These are phyloP conservation scores for Hypothenemus hampei DNA, from an alignment of 1,140 invertebrate genomes.

Conservation along the genomic window DNA sequence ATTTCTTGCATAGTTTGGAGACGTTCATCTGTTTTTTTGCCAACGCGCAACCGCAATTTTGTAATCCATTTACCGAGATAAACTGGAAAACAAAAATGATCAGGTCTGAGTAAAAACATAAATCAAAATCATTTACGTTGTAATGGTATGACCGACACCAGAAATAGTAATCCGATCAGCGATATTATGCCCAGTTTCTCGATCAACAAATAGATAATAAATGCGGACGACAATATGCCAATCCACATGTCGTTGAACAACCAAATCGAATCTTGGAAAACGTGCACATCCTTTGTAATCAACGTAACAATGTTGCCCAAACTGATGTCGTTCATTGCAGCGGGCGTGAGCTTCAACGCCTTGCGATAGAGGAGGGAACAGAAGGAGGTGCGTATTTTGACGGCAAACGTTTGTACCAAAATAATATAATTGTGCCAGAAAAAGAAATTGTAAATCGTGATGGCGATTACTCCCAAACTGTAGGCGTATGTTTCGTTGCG, in stretches of 20 bases:
- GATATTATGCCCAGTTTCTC: constrained; percentile 65
- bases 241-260: constrained; percentile 68
- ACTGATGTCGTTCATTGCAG: constrained; percentile 70
- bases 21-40: constrained; percentile 64
- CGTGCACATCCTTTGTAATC: constrained; percentile 81
- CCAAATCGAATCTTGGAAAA: constrained; percentile 61
- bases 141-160: constrained; percentile 68
- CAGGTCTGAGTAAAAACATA: background rate
- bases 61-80: constrained; percentile 33
- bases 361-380: constrained; percentile 79
- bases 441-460: constrained; percentile 23
- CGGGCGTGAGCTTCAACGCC: constrained; percentile 64
- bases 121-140: constrained; percentile 20
- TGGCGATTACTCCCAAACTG: constrained; percentile 9
- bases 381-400: constrained; percentile 74
- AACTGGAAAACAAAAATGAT: constrained; percentile 24
- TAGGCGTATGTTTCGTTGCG: constrained; percentile 23
- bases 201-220: constrained; percentile 74
- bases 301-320: constrained; percentile 88
- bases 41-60: constrained; percentile 23
- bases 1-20: constrained; percentile 82
- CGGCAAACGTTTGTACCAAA: constrained; percentile 63
- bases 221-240: constrained; percentile 71
- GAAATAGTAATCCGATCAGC: constrained; percentile 68
- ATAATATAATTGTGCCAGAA: constrained; percentile 71